Conservation (phyloP, 2,888 invertebrate species). For the Philaethria dido region DNA sequence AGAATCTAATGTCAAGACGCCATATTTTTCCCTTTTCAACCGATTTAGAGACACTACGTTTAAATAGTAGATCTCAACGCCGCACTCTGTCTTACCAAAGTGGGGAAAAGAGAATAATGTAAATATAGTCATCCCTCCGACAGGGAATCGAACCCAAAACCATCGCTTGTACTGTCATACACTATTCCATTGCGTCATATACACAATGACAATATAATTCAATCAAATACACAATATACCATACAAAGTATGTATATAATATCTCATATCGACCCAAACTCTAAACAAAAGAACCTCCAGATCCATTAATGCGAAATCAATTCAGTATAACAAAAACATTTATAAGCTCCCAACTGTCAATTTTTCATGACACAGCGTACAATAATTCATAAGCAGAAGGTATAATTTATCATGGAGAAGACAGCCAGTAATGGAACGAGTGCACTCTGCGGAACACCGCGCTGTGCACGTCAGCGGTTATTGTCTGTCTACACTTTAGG, state of each 20-base stretch:
- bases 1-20: no score
- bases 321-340: conserved; percentile 18
- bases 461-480: conserved; percentile 41
- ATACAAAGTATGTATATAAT: not conserved
- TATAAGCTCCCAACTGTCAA: conserved; percentile 34
- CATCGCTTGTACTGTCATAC: no score
- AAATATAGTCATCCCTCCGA: no score
- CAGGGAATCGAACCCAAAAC: no score
- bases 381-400: conserved; percentile 46
- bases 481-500: conserved; percentile 38
- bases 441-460: conserved; percentile 45
- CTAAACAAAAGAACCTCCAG: not conserved
- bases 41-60: no score
- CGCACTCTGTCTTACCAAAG: no score
- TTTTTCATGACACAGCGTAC: conserved; percentile 45
- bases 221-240: not conserved
- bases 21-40: no score
- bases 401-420: conserved; percentile 49
- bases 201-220: no score
- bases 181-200: no score
- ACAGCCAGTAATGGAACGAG: conserved; percentile 49
- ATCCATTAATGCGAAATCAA: conserved; percentile 18
- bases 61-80: no score
- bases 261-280: not conserved
- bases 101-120: no score